Base-by-base conservation (phyloP, 2,797 vertebrate species). In the Tangara arthus region DNA sequence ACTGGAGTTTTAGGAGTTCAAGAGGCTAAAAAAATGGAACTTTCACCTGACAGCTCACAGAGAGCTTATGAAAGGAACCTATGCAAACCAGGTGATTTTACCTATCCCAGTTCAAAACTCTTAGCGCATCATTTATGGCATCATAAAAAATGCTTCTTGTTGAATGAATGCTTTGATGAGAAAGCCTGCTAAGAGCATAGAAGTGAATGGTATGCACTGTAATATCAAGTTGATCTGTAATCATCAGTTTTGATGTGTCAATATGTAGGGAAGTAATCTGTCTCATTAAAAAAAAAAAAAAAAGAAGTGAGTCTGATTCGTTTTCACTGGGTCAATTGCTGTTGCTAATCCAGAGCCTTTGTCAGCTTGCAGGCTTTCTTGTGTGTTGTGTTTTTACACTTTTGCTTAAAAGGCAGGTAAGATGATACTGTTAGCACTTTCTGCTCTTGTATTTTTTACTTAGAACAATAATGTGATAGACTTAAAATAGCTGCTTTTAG, bases 381-480 rank as follows among this genome's bases (percentile, higher is more conserved):
- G 24, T 50, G 46, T 72, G 42, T 69, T 89, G 39, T 82, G 24
- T 70, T 93, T 90, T 83, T 59, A 72, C 35, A 72, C n/a, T 91
- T 93, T 83, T 93, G 55, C 60, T 82, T 94, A 79, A 92, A 95
- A 93, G 49, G 44, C 44, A 95, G 87, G 91, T 93, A 95, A 91
- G 23, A 56, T 56, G 82, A 95, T 88, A 82, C 39, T 69, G 87
- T 61, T 89, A 92, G 72, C 32, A 34, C 46, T 92, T 93, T 83
- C 49, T 57, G 37, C 41, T 87, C 37, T 39, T 80, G 28, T 30
- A 11, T 15, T 70, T 66, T 84, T 83, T 16, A 34, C 76, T 82
- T 70, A 49, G 27, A 93, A 69, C 39, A 89, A 77, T 91, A 84
- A 94, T 42, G 44, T 53, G 52, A 42, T 53, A 89, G 56, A 87